Conservation (phyloP, 2,113 vertebrate genomes). For the Rhinolophus sinicus region DNA sequence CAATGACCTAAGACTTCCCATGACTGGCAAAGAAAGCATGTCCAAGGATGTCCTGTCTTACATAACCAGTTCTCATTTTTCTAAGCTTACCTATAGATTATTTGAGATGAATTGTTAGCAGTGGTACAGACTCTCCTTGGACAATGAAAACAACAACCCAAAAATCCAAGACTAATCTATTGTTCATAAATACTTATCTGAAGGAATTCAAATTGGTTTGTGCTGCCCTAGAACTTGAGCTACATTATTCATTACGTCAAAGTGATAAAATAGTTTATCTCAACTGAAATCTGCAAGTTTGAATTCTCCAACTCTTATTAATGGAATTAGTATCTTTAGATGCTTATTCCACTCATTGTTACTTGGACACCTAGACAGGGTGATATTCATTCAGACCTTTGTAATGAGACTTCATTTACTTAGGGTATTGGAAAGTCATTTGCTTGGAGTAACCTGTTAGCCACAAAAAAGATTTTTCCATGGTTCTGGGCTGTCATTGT, state of each 20-base stretch:
- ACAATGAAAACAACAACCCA: neutral
- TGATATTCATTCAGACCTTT: neutral
- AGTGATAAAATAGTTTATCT: neutral
- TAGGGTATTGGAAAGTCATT: neutral
- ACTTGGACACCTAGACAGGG: neutral
- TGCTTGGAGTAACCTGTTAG: neutral
- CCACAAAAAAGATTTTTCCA: neutral
- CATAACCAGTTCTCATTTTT: neutral
- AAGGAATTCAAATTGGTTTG: neutral
- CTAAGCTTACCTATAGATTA: neutral
- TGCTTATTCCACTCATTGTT: neutral
- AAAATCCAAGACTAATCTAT: neutral
- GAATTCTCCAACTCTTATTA: neutral
- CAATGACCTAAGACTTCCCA: neutral
- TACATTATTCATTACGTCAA: neutral
- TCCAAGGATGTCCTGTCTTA: neutral
- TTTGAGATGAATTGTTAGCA: neutral
- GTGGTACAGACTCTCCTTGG: neutral
- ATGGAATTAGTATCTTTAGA: neutral
- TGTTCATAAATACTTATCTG: neutral
- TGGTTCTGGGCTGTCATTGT: neutral
- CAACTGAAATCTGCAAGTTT: neutral
- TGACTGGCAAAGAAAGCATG: neutral
- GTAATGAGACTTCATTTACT: neutral
- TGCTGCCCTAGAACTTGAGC: neutral